Evolutionary conservation across 2,888 invertebrate genomes (phyloP), one percentile per base, ranked within the genome.

Genomic region (Caprella mutica): DNA sequence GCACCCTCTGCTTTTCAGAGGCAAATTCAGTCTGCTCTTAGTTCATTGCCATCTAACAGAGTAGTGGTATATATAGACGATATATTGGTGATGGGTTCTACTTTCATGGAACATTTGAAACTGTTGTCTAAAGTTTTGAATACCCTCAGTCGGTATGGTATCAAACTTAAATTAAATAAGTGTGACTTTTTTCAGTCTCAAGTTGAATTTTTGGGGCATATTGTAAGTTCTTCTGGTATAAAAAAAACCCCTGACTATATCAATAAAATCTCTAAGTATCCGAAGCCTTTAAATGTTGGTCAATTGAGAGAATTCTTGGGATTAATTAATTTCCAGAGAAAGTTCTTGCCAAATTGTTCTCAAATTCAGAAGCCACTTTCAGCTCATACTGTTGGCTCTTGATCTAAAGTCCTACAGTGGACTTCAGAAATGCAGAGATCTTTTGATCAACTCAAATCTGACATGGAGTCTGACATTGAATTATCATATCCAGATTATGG

Each of bases 191-290:
- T 51, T 33, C 8, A 19, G 12, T 43, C 43, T 12, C 3, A 51
- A 24, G 29, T 29, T 2, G n/a, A 51, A 3, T 51, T 26, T 24
- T 21, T 51, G 19, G 51, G 51, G 14, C 51, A 51, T 19, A 3
- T 51, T 30, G 30, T 51, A n/a, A 51, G 51, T 19, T 9, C 14
- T 29, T 51, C 51, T 30, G 51, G 51, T 2, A 17, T 51, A 9
- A n/a, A 33, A 33, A 51, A 51, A 6, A 19, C 33, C 8, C 51
- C 29, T 19, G 23, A 29, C 17, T 51, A 51, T 29, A 27, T 30
- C 30, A 9, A 29, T 4, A 51, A 12, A 12, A 21, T 51, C 5
- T 5, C 19, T 5, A 5, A 23, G 5, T 43, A 43, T 23, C 43
- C 43, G 9, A 5, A 43, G n/a, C 43, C 43, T 21, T 4, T 24